These are phyloP conservation scores for Alethe castanea DNA, from an alignment of 2,113 vertebrate genomes.

Conservation along the genomic window DNA sequence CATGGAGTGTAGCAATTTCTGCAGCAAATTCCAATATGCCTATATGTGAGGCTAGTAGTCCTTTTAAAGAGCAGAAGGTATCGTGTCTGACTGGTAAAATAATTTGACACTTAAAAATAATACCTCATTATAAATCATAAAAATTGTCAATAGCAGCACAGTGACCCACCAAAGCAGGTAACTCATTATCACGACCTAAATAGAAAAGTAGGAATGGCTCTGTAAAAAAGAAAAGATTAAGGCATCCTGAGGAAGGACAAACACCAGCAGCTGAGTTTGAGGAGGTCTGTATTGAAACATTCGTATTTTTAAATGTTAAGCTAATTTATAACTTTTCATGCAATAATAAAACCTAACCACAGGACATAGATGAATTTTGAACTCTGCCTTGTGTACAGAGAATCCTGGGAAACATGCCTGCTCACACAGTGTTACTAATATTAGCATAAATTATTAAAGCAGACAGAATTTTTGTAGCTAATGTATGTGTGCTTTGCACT, in stretches of 20 bases:
- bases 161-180: constrained; percentile 33
- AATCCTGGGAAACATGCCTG: background rate
- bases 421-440: constrained; percentile 36
- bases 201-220: background rate
- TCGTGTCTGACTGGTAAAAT: background rate
- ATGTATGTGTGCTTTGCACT: background rate
- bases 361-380: background rate
- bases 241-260: background rate
- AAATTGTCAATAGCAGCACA: constrained; percentile 1
- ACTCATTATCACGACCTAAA: constrained; percentile 41
- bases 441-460: constrained; percentile 32
- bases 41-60: background rate
- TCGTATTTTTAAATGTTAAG: background rate
- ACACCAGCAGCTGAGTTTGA: background rate
- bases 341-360: background rate
- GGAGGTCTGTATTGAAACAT: background rate
- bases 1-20: background rate
- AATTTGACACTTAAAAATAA: constrained; percentile 5
- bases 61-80: background rate
- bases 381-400: background rate
- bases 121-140: constrained; percentile 7
- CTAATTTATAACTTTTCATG: background rate
- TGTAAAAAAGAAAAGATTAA: background rate
- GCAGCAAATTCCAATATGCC: background rate
- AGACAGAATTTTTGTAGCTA: background rate